These are phyloP conservation scores for Pemphredon lugubris DNA, from an alignment of 2,888 invertebrate genomes.

Conservation along the genomic window DNA sequence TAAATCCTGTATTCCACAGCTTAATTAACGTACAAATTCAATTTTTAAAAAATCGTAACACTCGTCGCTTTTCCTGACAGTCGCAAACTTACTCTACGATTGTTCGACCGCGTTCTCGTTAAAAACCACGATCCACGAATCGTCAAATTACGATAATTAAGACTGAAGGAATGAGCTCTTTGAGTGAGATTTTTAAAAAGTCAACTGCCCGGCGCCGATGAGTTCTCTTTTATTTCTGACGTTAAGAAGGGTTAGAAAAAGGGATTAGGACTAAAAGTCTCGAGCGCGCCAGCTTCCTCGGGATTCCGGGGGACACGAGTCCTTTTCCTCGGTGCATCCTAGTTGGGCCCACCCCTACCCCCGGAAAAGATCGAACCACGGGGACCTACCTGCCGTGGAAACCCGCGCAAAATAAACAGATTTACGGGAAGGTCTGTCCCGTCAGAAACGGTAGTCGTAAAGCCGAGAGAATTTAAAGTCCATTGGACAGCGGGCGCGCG, in stretches of 20 bases:
- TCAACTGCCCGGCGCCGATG: conserved; percentile 48
- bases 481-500: conserved; percentile 66
- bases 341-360: no score
- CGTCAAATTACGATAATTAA: no score
- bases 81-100: no score
- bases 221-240: conserved; percentile 30
- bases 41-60: no score
- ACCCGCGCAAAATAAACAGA: conserved; percentile 75
- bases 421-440: conserved; percentile 54
- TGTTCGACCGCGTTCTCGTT: no score
- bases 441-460: conserved; percentile 45
- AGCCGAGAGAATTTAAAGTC: conserved; percentile 58
- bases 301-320: conserved; percentile 20
- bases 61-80: no score
- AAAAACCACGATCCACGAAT: no score
- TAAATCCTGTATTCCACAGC: no score
- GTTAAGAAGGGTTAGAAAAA: conserved; percentile 57
- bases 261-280: conserved; percentile 48
- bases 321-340: conserved; percentile 8
- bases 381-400: conserved; percentile 56
- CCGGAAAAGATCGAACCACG: no score
- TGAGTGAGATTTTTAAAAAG: conserved; percentile 53
- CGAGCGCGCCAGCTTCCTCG: conserved; percentile 6
- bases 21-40: no score
- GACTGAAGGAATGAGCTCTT: no score